Conservation (phyloP, 2,113 vertebrate species). For the Silurus meridionalis region DNA sequence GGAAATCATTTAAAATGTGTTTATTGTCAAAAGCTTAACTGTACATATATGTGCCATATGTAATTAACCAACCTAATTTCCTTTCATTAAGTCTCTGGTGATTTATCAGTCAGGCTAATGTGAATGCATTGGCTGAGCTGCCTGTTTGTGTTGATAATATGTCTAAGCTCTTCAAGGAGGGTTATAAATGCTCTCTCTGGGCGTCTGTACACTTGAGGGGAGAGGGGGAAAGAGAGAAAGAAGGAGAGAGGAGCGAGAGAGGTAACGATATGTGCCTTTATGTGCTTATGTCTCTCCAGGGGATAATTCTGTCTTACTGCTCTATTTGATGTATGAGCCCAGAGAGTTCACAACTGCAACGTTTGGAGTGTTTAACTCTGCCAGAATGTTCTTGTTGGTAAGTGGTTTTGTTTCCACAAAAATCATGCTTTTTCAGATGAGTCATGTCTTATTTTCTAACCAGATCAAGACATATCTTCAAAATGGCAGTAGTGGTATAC, state of each 20-base stretch:
- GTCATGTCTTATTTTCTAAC: slow-evolving; percentile 18
- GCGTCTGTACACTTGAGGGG: slow-evolving; percentile 21
- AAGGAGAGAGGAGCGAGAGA: slow-evolving; percentile 2
- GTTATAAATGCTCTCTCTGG: slow-evolving; percentile 36
- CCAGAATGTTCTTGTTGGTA: slow-evolving; percentile 61
- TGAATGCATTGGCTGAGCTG: slow-evolving; percentile 1
- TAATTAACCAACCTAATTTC: slow-evolving; percentile 22
- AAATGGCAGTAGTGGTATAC: background rate
- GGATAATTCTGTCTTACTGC: slow-evolving; percentile 56
- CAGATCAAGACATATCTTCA: slow-evolving; percentile 17
- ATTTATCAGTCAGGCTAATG: slow-evolving; percentile 33
- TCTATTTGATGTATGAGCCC: slow-evolving; percentile 62
- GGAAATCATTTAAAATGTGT: background rate
- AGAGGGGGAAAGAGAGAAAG: background rate
- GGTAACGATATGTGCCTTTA: slow-evolving; percentile 48
- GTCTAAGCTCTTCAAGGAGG: slow-evolving; percentile 26
- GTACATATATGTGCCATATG: background rate
- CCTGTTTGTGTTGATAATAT: slow-evolving; percentile 43
- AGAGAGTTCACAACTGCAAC: slow-evolving; percentile 60
- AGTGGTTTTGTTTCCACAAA: slow-evolving; percentile 38
- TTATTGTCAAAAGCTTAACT: background rate
- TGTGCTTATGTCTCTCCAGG: slow-evolving; percentile 56
- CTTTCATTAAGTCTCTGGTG: slow-evolving; percentile 6
- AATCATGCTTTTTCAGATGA: slow-evolving; percentile 29
- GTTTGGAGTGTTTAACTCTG: slow-evolving; percentile 60